phyloP scores from a whole-genome alignment of 2,797 vertebrate genomes.

The Rhinatrema bivittatum region DNA sequence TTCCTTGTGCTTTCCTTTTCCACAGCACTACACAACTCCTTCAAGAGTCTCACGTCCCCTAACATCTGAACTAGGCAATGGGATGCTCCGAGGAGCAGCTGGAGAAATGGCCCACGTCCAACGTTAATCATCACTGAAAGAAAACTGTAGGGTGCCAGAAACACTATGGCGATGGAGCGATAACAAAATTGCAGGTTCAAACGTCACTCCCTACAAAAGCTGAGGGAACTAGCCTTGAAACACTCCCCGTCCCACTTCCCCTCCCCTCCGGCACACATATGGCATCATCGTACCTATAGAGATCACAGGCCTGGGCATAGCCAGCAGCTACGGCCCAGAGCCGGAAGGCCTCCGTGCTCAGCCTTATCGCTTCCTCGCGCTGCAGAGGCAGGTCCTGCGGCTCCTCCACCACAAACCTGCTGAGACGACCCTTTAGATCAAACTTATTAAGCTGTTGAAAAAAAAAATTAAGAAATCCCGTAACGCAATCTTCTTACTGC shows the following conservation, averaged over 20 bases:
- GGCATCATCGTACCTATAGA: constrained; percentile 68
- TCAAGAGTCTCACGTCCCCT: no score
- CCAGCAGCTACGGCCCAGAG: constrained; percentile 79
- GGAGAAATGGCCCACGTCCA: background rate
- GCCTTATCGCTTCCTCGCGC: constrained; percentile 57
- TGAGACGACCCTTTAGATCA: constrained; percentile 67
- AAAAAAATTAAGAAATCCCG: constrained; percentile 20
- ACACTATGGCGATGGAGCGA: background rate
- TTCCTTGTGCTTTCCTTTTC: no score
- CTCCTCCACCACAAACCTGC: constrained; percentile 72
- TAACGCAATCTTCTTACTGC: constrained; percentile 20
- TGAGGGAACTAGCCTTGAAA: background rate
- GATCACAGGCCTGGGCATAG: constrained; percentile 79
- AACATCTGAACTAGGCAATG: background rate
- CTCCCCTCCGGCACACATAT: background rate
- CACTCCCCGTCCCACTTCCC: background rate
- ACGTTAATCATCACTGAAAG: background rate
- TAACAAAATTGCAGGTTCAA: background rate
- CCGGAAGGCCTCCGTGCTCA: constrained; percentile 77
- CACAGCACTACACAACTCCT: no score
- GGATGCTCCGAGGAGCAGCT: background rate
- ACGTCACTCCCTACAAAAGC: no score
- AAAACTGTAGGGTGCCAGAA: background rate
- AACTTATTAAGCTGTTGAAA: constrained; percentile 68
- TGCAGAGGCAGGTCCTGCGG: constrained; percentile 74